These are phyloP conservation scores for Neopipo cinnamomea DNA, from an alignment of 2,113 vertebrate species.

Conservation along the genomic window DNA sequence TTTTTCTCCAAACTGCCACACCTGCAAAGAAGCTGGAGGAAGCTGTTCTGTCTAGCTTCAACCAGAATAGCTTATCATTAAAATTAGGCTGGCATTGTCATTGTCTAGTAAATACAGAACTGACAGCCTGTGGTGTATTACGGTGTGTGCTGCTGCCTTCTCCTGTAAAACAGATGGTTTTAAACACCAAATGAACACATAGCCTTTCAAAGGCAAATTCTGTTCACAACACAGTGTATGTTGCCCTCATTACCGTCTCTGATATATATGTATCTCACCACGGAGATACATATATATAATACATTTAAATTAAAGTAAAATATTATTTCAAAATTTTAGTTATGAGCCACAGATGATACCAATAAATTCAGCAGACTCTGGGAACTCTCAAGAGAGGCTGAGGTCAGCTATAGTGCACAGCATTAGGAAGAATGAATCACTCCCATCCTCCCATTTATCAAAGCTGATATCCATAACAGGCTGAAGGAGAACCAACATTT, in stretches of 20 bases:
- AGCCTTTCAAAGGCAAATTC: background rate
- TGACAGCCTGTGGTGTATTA: background rate
- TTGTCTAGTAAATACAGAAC: background rate
- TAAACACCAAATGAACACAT: background rate
- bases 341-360: background rate
- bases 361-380: conserved; percentile 41
- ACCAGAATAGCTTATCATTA: background rate
- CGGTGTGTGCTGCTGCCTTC: background rate
- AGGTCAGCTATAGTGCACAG: conserved; percentile 36
- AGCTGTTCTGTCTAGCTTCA: background rate
- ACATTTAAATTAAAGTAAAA: background rate
- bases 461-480: background rate
- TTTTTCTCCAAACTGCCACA: background rate
- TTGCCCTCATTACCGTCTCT: background rate
- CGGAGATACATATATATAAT: background rate
- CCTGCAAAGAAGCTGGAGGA: background rate
- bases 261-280: background rate
- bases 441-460: conserved; percentile 31
- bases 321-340: background rate
- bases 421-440: conserved; percentile 43
- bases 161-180: background rate
- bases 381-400: conserved; percentile 27
- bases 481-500: conserved; percentile 7
- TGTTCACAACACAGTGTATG: background rate
- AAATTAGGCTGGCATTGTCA: background rate